phyloP scores from a whole-genome alignment of 1,140 invertebrate species.

The Brachionus sp. region DNA sequence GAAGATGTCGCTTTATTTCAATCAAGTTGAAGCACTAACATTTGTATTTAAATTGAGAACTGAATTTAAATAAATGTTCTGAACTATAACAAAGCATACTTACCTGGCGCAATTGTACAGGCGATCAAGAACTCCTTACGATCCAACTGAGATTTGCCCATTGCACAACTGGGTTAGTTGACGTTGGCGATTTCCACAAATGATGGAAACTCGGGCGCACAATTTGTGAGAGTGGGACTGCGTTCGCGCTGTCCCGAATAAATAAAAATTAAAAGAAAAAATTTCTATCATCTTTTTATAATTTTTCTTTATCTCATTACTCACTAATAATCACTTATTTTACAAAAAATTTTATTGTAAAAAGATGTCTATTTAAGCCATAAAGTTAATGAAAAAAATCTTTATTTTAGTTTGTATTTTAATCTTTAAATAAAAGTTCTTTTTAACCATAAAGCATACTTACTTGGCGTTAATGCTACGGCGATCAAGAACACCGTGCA shows the following conservation, averaged over 20 bases:
- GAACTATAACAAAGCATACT: slow-evolving; percentile 22
- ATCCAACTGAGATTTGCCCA: slow-evolving; percentile 43
- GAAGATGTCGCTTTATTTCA: too few species aligned
- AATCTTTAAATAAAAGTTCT: slow-evolving; percentile 7
- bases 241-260: slow-evolving; percentile 46
- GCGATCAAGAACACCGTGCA: slow-evolving; percentile 46
- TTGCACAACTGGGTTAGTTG: slow-evolving; percentile 44
- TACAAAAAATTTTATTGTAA: background rate
- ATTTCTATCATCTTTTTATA: background rate
- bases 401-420: background rate
- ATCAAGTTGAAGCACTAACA: too few species aligned
- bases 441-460: slow-evolving; percentile 8
- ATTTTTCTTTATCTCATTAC: too few species aligned
- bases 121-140: slow-evolving; percentile 46
- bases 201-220: slow-evolving; percentile 46
- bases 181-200: slow-evolving; percentile 46
- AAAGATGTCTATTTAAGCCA: background rate
- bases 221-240: slow-evolving; percentile 46
- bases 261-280: background rate
- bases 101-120: slow-evolving; percentile 47
- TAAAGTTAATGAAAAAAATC: slow-evolving; percentile 8
- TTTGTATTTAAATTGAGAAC: background rate
- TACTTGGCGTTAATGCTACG: slow-evolving; percentile 46
- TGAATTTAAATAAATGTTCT: background rate
- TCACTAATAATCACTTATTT: too few species aligned